Conservation (phyloP, 1,140 invertebrate genomes). For the Aphelinus atriplicis region DNA sequence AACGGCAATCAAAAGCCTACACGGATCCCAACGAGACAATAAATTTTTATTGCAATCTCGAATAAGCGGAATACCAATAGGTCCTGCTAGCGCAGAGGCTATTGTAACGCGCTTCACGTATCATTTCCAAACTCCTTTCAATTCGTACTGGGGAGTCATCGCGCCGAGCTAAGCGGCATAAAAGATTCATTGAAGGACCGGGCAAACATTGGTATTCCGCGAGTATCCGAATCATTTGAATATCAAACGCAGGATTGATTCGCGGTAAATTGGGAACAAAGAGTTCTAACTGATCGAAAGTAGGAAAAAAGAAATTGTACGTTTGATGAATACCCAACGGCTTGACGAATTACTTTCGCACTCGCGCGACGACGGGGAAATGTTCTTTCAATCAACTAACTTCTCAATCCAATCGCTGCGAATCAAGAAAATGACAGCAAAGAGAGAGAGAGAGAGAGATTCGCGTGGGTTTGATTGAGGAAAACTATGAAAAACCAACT, state of each 20-base stretch:
- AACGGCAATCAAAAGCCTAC: constrained; percentile 23
- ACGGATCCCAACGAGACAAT: constrained; percentile 10
- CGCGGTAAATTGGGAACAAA: constrained; percentile 24
- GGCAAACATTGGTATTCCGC: constrained; percentile 20
- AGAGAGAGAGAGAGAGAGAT: too few species aligned
- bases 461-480: too few species aligned
- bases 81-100: constrained; percentile 2
- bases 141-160: background rate
- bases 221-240: constrained; percentile 22
- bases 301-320: constrained; percentile 4
- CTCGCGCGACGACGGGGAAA: background rate
- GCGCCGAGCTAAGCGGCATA: constrained; percentile 6
- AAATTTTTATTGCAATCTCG: constrained; percentile 32
- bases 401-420: too few species aligned
- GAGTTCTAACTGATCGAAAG: constrained; percentile 14
- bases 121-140: background rate
- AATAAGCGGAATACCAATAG: constrained; percentile 22
- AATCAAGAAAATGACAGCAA: too few species aligned
- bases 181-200: constrained; percentile 19
- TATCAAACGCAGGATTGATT: constrained; percentile 31
- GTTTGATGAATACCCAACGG: background rate
- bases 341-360: background rate
- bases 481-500: too few species aligned
- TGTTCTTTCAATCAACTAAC: too few species aligned
- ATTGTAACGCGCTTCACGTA: constrained; percentile 16